Percentiles rank a stretch among this genome's conserved stretches.
Conservation (phyloP, 2,113 vertebrate genomes). For the Ameiurus melas region DNA sequence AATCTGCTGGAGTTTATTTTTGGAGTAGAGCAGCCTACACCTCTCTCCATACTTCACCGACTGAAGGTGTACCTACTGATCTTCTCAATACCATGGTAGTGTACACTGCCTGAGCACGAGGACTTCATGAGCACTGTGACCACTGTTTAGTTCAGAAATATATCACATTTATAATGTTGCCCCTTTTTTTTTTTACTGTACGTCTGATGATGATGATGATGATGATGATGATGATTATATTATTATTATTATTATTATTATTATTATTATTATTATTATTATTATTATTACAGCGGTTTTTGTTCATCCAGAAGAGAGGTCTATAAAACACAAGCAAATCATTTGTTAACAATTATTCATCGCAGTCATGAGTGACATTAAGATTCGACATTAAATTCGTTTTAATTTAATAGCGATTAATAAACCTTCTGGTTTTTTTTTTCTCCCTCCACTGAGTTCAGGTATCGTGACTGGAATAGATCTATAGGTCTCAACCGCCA, state of each 20-base stretch:
- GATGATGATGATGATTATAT: too few relatives aligned
- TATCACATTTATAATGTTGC: neutral
- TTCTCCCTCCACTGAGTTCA: neutral
- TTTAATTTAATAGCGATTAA: neutral
- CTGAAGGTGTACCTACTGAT: neutral
- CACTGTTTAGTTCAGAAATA: neutral
- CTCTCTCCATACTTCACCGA: neutral
- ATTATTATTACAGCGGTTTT: neutral
- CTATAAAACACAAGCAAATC: neutral
- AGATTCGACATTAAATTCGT: neutral
- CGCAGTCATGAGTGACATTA: neutral
- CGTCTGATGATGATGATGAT: neutral
- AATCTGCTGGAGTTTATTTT: neutral
- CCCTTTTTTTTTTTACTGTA: too few relatives aligned
- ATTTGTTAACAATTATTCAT: too few relatives aligned
- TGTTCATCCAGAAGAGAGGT: neutral
- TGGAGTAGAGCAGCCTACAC: neutral
- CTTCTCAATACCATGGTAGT: neutral
- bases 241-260: too few relatives aligned
- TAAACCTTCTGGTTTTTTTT: neutral
- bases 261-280: too few relatives aligned
- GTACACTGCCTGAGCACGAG: neutral
- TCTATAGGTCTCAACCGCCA: slow-evolving; percentile 73
- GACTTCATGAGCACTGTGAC: neutral
- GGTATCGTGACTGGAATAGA: slow-evolving; percentile 23